Conservation (phyloP, 1,140 invertebrate species). For the Psilanteris sp. region DNA sequence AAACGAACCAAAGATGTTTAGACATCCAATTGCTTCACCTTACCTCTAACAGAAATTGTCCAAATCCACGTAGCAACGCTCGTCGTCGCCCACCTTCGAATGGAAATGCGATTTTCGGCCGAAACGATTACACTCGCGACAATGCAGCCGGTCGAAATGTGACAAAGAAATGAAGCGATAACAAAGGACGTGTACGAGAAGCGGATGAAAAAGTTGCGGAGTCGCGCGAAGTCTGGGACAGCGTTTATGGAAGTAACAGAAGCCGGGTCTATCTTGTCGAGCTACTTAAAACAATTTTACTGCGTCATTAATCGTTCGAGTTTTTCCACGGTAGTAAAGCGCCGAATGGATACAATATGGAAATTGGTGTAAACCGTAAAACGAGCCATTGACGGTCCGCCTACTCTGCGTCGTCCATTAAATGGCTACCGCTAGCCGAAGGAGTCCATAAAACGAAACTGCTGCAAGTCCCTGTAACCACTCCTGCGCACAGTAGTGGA, state of each 20-base stretch:
- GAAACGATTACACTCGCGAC: too few species aligned
- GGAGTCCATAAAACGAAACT: conserved; percentile 71
- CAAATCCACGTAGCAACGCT: too few species aligned
- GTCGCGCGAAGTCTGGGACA: background rate
- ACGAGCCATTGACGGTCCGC: conserved; percentile 57
- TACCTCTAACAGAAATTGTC: too few species aligned
- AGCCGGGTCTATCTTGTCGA: conserved; percentile 45
- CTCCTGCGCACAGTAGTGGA: too few species aligned
- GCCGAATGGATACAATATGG: conserved; percentile 65
- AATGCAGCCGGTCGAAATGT: too few species aligned
- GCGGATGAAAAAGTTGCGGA: too few species aligned
- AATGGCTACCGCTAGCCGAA: conserved; percentile 60
- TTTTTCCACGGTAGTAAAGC: conserved; percentile 66
- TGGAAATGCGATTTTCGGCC: too few species aligned
- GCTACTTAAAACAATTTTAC: conserved; percentile 65
- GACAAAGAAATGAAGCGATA: too few species aligned
- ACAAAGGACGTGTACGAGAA: too few species aligned
- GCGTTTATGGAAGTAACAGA: conserved; percentile 61
- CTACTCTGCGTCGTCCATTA: conserved; percentile 63
- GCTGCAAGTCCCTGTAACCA: conserved; percentile 64
- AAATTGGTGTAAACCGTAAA: conserved; percentile 75
- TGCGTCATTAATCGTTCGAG: conserved; percentile 67
- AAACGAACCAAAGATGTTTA: too few species aligned
- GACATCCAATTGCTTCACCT: too few species aligned
- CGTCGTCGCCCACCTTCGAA: too few species aligned